A percentile compares a stretch with the other conserved stretches of the same genome.
Evolutionary conservation across 2,797 vertebrate species (phyloP).

Genomic region (Bradypus variegatus): DNA sequence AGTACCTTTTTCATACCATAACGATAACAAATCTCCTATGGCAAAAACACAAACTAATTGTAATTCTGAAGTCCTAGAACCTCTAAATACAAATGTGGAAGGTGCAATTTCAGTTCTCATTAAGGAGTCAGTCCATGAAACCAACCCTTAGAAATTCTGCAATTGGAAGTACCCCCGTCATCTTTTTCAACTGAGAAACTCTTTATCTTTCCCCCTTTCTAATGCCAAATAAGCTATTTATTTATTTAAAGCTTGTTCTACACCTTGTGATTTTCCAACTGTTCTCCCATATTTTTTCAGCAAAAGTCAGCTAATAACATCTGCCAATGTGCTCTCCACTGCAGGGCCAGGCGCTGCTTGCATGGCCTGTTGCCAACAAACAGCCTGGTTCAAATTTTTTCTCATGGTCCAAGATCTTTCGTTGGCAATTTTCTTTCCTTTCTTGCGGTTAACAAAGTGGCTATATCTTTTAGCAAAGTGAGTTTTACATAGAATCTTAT

Average conservation of each 20-base stretch:
- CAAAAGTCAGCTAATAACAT: constrained; percentile 32
- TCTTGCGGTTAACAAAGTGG: neutral
- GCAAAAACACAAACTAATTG: constrained; percentile 56
- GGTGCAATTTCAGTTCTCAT: constrained; percentile 41
- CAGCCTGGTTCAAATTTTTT: constrained; percentile 1
- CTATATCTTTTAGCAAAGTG: neutral
- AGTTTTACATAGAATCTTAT: neutral
- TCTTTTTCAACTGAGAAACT: neutral
- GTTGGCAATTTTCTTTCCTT: neutral
- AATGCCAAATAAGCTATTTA: constrained; percentile 23
- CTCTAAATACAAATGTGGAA: constrained; percentile 53
- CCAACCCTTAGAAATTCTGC: neutral
- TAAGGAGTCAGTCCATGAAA: constrained; percentile 49
- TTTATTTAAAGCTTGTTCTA: constrained; percentile 32
- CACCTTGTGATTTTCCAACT: constrained; percentile 45
- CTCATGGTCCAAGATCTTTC: neutral
- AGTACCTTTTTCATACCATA: constrained; percentile 26
- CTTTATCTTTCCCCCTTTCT: neutral
- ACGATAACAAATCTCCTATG: constrained; percentile 46
- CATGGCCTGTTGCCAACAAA: constrained; percentile 35
- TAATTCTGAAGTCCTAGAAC: constrained; percentile 61
- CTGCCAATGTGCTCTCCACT: neutral
- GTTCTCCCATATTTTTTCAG: constrained; percentile 43
- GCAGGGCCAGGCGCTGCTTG: neutral
- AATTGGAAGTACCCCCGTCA: neutral